Evolutionary conservation across 2,888 invertebrate species (phyloP), one percentile per base, ranked within the genome.

Genomic region (Phortica magna): DNA sequence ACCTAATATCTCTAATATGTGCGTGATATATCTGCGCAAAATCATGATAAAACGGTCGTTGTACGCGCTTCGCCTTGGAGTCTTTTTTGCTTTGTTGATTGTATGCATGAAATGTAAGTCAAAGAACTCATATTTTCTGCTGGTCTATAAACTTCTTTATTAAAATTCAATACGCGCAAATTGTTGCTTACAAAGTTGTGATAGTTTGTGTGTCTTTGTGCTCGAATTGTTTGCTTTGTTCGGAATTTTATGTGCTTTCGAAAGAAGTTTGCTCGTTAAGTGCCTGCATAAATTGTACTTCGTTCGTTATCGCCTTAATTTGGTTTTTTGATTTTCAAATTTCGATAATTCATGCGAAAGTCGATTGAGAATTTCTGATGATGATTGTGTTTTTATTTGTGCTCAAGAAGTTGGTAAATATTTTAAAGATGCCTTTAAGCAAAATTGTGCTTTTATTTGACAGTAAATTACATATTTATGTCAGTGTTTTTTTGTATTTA

Each of bases 151-250:
- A 31, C 31, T 31, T 31, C 31, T 31, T 31, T 31, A 31, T 31
- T 31, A 31, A 31, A 31, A 31, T 31, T 31, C 31, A 59, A 59
- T 12, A 31, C 31, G 31, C 14, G 6, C 12, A 9, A 19, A 10
- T 22, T 42, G 9, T 68, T 17, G 68, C 68, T 68, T 68, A 39
- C n/a, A 55, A 68, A 43, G 68, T 68, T 68, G n/a, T 68, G n/a
- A 43, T 43, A 17, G 42, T 68, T 68, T 68, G 17, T 43, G 43
- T 53, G 53, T 53, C 14, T 43, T 70, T 70, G 17, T 70, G 9
- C 10, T n/a, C 7, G 43, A 7, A 42, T 9, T n/a, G n/a, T n/a
- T 57, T n/a, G 17, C 57, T 57, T 57, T 57, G 17, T 57, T 57
- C 7, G 9, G 31, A 64, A 12, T 64, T 64, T 42, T n/a, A 42